Percentiles rank a stretch among this genome's conserved stretches.
Evolutionary conservation across 2,888 invertebrate genomes (phyloP).

Genomic region (Xestia c-nigrum): DNA sequence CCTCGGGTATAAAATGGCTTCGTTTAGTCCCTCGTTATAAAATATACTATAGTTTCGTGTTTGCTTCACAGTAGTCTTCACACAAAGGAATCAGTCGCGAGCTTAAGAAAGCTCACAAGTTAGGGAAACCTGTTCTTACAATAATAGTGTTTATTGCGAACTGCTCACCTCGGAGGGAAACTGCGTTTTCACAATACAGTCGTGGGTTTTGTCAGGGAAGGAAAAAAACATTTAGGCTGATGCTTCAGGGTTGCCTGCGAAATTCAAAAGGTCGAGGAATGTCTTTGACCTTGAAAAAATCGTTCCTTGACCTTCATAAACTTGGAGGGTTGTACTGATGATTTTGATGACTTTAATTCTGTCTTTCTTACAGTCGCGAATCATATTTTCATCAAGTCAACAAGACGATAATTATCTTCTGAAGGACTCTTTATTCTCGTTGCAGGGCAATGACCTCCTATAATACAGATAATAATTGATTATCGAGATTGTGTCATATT

Average conservation of each 20-base stretch:
- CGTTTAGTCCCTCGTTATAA: too few species aligned
- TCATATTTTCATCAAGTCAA: too few species aligned
- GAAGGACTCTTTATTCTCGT: neutral
- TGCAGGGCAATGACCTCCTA: constrained; percentile 1
- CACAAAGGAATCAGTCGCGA: neutral
- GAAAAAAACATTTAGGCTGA: too few species aligned
- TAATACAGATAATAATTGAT: constrained; percentile 11
- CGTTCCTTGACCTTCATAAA: too few species aligned
- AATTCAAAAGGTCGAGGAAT: too few species aligned
- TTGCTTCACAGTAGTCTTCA: neutral
- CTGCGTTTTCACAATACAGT: neutral
- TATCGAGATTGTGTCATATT: neutral
- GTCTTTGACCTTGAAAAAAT: too few species aligned
- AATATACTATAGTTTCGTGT: too few species aligned
- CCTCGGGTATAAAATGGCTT: too few species aligned
- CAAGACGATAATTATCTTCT: neutral
- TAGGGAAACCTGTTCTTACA: constrained; percentile 11
- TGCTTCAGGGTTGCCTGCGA: too few species aligned
- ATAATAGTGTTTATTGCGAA: constrained; percentile 8
- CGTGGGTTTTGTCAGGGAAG: neutral
- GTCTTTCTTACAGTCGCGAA: too few species aligned
- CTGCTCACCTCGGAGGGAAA: constrained; percentile 1
- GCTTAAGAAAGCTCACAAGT: neutral
- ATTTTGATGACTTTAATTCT: too few species aligned
- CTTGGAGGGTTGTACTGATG: too few species aligned